These are phyloP conservation scores for Potamarius usumacintae DNA, from an alignment of 2,113 vertebrate genomes.

Conservation along the genomic window DNA sequence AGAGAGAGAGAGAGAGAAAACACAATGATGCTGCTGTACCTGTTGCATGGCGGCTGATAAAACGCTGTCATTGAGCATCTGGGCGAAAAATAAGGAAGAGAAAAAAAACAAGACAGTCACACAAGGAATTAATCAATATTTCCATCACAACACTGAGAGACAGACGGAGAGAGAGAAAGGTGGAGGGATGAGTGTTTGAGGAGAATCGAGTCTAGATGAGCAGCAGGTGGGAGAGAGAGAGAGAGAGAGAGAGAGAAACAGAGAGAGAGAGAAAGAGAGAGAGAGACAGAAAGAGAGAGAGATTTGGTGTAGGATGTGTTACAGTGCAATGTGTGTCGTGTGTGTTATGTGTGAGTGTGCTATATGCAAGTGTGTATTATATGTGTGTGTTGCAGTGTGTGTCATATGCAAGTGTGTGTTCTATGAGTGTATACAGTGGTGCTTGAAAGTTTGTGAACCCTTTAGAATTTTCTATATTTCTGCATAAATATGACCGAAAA, in stretches of 20 bases:
- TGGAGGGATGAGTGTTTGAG: constrained; percentile 21
- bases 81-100: constrained; percentile 23
- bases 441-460: no score
- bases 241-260: not conserved
- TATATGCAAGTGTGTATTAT: no score
- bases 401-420: not conserved
- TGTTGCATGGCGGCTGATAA: constrained; percentile 67
- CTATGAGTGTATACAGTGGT: no score
- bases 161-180: constrained; percentile 46
- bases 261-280: not conserved
- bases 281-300: not conserved
- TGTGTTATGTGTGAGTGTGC: not conserved
- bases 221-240: constrained; percentile 41
- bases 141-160: constrained; percentile 45
- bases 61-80: constrained; percentile 54
- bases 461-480: no score
- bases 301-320: not conserved
- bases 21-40: constrained; percentile 59
- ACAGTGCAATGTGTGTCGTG: not conserved
- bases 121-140: constrained; percentile 49
- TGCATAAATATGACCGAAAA: no score
- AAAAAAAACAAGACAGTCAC: constrained; percentile 39
- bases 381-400: not conserved
- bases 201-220: constrained; percentile 26
- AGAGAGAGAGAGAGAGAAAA: constrained; percentile 30